A percentile compares a stretch with the other conserved stretches of the same genome.
These are phyloP conservation scores for Lepus americanus DNA, from an alignment of 2,113 vertebrate species.

Conservation along the genomic window DNA sequence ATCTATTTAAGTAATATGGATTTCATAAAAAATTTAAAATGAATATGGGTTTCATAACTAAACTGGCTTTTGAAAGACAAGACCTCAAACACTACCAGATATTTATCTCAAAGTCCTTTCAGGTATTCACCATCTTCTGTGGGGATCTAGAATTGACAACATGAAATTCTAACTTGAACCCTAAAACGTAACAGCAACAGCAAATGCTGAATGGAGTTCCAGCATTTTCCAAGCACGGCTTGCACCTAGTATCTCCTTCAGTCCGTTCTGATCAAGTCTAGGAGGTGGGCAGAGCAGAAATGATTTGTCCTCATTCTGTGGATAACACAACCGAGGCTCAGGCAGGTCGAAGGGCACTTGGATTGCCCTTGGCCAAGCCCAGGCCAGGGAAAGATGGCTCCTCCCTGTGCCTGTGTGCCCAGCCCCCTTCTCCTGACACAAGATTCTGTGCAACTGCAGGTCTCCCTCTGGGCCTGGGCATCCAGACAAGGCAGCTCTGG, in stretches of 20 bases:
- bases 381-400: not conserved
- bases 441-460: not conserved
- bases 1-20: no score
- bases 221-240: not conserved
- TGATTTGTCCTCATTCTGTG: not conserved
- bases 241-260: not conserved
- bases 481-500: not conserved
- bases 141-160: not conserved
- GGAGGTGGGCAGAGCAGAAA: not conserved
- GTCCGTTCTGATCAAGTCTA: not conserved
- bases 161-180: not conserved
- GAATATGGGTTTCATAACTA: not conserved
- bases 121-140: not conserved
- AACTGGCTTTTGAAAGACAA: not conserved
- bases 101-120: slow-evolving; percentile 5
- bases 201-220: not conserved
- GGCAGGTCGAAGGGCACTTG: not conserved
- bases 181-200: not conserved
- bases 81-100: not conserved
- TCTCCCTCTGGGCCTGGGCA: not conserved
- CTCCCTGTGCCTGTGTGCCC: not conserved
- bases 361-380: not conserved
- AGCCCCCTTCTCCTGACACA: not conserved
- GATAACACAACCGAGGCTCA: not conserved
- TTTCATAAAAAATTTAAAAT: no score